phyloP scores from a whole-genome alignment of 2,113 vertebrate genomes.

The Silurus glanis region DNA sequence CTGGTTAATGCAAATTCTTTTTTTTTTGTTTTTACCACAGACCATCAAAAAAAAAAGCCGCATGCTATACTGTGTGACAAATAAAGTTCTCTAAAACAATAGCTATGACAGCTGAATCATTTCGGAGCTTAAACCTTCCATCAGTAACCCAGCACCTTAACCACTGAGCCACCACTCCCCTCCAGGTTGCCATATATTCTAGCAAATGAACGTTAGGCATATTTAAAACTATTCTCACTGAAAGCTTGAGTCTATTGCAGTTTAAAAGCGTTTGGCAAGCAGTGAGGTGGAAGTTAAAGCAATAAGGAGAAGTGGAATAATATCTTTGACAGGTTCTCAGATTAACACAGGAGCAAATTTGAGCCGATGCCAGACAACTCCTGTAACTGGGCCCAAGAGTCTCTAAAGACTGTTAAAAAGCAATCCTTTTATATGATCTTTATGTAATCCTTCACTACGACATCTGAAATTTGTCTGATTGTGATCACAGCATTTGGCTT shows the following conservation, averaged over 20 bases:
- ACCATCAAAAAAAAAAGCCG: no score
- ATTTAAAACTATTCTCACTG: neutral
- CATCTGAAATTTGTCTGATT: neutral
- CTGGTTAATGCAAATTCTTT: no score
- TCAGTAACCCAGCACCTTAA: no score
- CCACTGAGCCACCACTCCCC: no score
- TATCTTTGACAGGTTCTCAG: neutral
- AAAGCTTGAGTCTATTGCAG: neutral
- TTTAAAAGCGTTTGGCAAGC: neutral
- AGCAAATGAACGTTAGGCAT: neutral
- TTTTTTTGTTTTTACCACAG: no score
- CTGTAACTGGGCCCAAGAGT: neutral
- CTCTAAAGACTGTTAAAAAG: neutral
- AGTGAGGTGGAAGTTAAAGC: neutral
- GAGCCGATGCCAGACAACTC: neutral
- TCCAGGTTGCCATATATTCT: no score
- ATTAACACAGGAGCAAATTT: neutral
- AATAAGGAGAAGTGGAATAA: neutral
- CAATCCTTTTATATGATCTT: neutral
- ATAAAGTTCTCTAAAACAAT: neutral
- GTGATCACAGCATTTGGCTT: neutral
- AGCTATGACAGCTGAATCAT: neutral
- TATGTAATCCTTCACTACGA: neutral
- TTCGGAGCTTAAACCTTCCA: neutral
- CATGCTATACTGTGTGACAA: no score